Base-by-base conservation (phyloP, 2,113 vertebrate genomes). In the Melanerpes aurifrons region DNA sequence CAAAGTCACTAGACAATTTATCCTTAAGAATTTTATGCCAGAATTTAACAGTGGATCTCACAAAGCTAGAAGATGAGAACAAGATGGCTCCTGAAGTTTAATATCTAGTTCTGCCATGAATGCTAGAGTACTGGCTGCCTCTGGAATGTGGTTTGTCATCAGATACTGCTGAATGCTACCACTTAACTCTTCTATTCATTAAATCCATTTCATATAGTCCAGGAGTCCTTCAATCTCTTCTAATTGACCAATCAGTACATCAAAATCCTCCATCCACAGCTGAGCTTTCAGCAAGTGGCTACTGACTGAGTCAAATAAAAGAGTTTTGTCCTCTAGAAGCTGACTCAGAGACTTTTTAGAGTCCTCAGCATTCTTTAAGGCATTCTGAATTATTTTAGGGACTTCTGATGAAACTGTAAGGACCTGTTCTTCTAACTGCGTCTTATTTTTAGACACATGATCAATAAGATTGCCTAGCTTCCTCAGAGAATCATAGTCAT, bases 21-120 rank as follows among this genome's bases (percentile, higher is more conserved):
- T 99, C 99, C 95, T 99, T 99, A 62, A 99, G 98, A 91, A 99
- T 99, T 96, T 99, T 99, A 96, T 99, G 99, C 99, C 99, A 99
- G 97, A 99, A 99, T 71, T 98, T 96, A 89, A 99, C 98, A 19
- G 99, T 99, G 92, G 99, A 98, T 87, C 98, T 96, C 61, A 99
- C 95, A 87, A 99, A 66, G 96, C 90, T 72, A 98, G 97, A 61
- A 99, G 98, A 95, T 99, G 98, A 77, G 95, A 96, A 62, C 99
- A 99, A 31, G 98, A 98, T 1, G 99, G 99, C 26, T 98, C 96
- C 79, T 96, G 97, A 22, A 99, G 98, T 62, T 98, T 98, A 77
- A 98, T 97, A 69, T 99, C 98, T 86, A 99, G 92, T 16, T 97
- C 97, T n/a, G 99, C 98, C 98, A 99, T 98, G n/a, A 92, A 96